Evolutionary conservation across 23 tunicate genomes (phyloP).

Genomic region (Halocynthia aurantium): DNA sequence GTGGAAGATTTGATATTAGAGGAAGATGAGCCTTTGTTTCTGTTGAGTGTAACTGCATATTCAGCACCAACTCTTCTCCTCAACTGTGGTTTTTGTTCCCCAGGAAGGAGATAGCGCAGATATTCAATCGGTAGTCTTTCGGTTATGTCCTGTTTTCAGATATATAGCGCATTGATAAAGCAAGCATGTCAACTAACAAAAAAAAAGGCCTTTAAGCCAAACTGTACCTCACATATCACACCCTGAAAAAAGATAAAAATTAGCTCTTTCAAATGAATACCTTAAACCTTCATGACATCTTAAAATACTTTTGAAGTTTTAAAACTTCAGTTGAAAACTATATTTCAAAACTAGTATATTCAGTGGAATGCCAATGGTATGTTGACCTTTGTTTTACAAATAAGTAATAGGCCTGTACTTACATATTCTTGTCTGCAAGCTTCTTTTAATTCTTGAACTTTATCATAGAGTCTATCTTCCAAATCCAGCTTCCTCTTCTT

Average conservation of each 20-base stretch:
- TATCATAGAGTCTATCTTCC: conserved; percentile 79
- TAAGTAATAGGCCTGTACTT: not conserved
- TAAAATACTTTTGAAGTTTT: no score
- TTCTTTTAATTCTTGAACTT: conserved; percentile 74
- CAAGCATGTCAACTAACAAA: no score
- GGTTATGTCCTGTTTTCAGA: conserved; percentile 43
- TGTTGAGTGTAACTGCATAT: conserved; percentile 45
- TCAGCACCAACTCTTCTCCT: conserved; percentile 59
- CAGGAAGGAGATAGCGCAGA: conserved; percentile 47
- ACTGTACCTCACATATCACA: no score
- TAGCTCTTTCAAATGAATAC: no score
- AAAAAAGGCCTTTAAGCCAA: no score
- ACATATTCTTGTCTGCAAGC: conserved; percentile 69
- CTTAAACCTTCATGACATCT: no score
- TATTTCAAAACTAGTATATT: no score
- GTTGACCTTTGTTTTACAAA: no score
- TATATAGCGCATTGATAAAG: no score
- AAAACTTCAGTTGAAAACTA: no score
- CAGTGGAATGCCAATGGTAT: no score
- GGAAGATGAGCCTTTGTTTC: conserved; percentile 21
- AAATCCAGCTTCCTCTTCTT: conserved; percentile 45
- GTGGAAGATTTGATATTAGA: conserved; percentile 39
- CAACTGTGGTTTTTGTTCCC: conserved; percentile 49
- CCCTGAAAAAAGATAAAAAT: no score
- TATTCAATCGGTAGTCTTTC: conserved; percentile 71